Evolutionary conservation across 2,797 vertebrate species (phyloP), one percentile per base, ranked within the genome.

Genomic region (Coilia nasus): DNA sequence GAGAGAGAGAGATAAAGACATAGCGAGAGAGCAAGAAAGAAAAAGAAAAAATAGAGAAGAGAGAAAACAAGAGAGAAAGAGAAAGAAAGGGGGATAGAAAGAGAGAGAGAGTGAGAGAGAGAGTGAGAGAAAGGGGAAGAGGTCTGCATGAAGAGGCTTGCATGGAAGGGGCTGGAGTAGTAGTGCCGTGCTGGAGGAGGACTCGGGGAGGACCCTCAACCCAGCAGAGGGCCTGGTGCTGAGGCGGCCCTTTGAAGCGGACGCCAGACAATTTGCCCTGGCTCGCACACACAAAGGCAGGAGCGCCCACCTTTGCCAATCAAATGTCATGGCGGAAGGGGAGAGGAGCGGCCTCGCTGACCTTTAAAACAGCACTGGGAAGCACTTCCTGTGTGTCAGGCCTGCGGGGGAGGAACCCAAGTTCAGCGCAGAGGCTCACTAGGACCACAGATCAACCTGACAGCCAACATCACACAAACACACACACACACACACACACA

Each of bases 321-420:
- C 86, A 91, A 90, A 91, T 86, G 86, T 90, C 90, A 92, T 78
- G 71, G 71, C 35, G 17, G 71, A 25, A 78, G 35, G 71, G 71
- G 31, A 21, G 90, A 91, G 83, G 83, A 57, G 85, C 83, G 87
- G 87, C 87, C 83, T 50, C 85, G 60, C 28, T 86, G 89, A 90
- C 90, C 88, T 91, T 92, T 92, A 85, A 88, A 92, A 90, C 60
- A 88, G 88, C 87, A 87, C 86, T 88, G 85, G 85, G 83, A 86
- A 91, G 88, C 83, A 90, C 87, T 89, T 91, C 87, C 85, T 89
- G 84, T 88, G 86, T 90, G 15, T 28, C 46, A 82, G 67, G 56
- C 81, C 81, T 84, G 25, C n/a, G 80, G 44, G 67, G 62, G n/a
- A 23, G 50, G 54, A 57, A 67, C 81, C 54, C 46, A 9, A 83